phyloP scores from a whole-genome alignment of 1,140 invertebrate species.

The Drosophila pallidifrons region DNA sequence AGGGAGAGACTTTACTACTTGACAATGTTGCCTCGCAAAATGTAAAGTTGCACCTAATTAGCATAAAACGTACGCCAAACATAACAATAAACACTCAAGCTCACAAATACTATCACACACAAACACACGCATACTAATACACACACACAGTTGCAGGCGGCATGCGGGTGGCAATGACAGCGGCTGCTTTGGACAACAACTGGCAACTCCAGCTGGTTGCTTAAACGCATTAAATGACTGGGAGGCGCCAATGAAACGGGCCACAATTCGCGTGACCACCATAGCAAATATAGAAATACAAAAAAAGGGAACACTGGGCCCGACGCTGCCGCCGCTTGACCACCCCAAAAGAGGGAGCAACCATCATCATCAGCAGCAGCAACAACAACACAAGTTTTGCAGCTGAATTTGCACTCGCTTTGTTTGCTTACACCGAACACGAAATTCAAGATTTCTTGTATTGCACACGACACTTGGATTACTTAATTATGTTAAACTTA shows the following conservation, averaged over 20 bases:
- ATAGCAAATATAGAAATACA: conserved; percentile 45
- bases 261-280: conserved; percentile 74
- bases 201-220: conserved; percentile 46
- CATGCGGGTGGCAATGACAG: conserved; percentile 42
- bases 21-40: conserved; percentile 29
- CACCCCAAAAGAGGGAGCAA: conserved; percentile 53
- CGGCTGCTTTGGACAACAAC: conserved; percentile 1
- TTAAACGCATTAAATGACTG: conserved; percentile 26
- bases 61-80: conserved; percentile 66
- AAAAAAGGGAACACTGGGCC: conserved; percentile 19
- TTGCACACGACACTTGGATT: conserved; percentile 24
- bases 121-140: conserved; percentile 18
- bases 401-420: conserved; percentile 66
- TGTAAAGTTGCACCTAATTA: conserved; percentile 76
- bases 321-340: conserved; percentile 19
- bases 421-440: conserved; percentile 38
- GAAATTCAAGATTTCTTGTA: conserved; percentile 7
- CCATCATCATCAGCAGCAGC: conserved; percentile 24
- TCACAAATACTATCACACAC: conserved; percentile 25
- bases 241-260: conserved; percentile 50
- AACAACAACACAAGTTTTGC: conserved; percentile 51
- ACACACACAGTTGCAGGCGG: conserved; percentile 29
- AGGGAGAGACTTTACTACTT: background rate
- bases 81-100: conserved; percentile 25
- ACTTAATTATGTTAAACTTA: conserved; percentile 68